A percentile compares a stretch with the other conserved stretches of the same genome.
Evolutionary conservation across 2,797 vertebrate genomes (phyloP).

Genomic region (Lycodopsis pacificus): DNA sequence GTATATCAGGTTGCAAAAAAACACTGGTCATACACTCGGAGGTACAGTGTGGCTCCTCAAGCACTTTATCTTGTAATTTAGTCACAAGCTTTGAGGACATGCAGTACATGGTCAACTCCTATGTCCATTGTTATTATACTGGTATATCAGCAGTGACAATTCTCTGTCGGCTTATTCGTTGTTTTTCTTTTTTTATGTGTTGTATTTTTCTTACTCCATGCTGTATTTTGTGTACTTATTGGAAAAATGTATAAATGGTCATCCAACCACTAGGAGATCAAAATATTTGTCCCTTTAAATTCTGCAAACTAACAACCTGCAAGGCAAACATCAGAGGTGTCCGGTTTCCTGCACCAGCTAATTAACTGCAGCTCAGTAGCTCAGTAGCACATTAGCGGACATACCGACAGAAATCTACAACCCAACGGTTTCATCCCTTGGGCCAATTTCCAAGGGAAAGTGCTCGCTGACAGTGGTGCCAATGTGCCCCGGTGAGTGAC

Average conservation of each 20-base stretch:
- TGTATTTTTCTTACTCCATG: background rate
- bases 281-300: background rate
- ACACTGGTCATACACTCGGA: background rate
- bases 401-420: slow-evolving; percentile 27
- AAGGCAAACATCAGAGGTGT: background rate
- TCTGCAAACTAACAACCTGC: background rate
- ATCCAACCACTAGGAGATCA: background rate
- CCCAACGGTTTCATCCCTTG: slow-evolving; percentile 24
- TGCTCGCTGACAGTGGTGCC: slow-evolving; percentile 42
- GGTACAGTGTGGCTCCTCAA: background rate
- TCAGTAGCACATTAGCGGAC: background rate
- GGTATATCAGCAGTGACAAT: background rate
- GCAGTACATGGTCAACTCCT: background rate
- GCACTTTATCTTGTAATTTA: background rate
- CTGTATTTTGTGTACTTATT: background rate
- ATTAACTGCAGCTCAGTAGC: background rate
- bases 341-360: background rate
- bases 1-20: background rate
- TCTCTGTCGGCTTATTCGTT: background rate
- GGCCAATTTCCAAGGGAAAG: slow-evolving; percentile 52
- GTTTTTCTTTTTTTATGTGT: background rate
- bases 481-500: slow-evolving; percentile 50
- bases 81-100: background rate
- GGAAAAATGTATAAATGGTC: background rate
- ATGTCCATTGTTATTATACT: background rate